Base-by-base conservation (phyloP, 2,888 invertebrate genomes). In the Orchesellides sinensis region DNA sequence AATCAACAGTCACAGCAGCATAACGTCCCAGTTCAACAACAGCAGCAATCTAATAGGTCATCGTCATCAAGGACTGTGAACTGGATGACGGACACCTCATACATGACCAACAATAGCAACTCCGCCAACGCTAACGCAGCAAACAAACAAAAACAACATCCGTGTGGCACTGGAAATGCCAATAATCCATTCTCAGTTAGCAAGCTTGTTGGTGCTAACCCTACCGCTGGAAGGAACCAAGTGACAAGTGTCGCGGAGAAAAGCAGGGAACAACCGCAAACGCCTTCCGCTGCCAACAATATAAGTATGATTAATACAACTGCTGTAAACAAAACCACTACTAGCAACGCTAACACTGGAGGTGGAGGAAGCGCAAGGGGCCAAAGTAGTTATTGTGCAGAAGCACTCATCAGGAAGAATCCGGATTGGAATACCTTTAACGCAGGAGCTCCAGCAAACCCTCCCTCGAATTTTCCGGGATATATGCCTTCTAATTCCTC, bases 51-150 rank as follows among this genome's bases (percentile, higher is more conserved):
- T 40, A 40, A 29, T 40, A 17, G 61, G 56, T 14, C 59, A 25
- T 59, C 69, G 4, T 35, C 70, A 10, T 72, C 72, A 4, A 72
- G 65, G 56, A 72, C 85, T 10, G 87, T 87, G 0, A 87, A 87
- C 27, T 87, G 87, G 87, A 87, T 87, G 87, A 87, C 87, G 5
- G 87, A 87, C 49, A 70, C 85, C 12, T 77, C 78, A 0, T 78
- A 79, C 49, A 52, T 74, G 21, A 72, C 80, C n/a, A 69, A 32
- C 19, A 72, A 47, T 47, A 27, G 45, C 10, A 47, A 12, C 12
- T n/a, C n/a, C n/a, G 63, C 63, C 17, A n/a, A 45, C 14, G 14
- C 25, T 25, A 63, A 29, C 17, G 17, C 2, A 25, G 45, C 32
- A 56, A 54, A 40, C 32, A 81, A 72, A n/a, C 45, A 49, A n/a